Evolutionary conservation across 2,113 vertebrate species (phyloP).

Genomic region (Coptodon bakossiorum): DNA sequence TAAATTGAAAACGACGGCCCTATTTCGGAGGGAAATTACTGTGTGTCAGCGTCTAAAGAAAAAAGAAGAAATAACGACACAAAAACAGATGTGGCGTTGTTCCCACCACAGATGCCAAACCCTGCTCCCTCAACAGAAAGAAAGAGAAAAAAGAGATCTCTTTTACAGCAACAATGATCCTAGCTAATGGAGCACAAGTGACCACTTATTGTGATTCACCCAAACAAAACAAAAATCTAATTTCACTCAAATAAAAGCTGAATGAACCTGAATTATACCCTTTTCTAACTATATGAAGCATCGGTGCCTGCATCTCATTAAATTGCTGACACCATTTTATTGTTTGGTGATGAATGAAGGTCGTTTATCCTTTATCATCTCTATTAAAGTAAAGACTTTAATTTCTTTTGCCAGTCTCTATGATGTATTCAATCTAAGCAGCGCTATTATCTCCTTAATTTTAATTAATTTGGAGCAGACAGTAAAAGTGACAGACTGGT

Average conservation of each 20-base stretch:
- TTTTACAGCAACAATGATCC: conserved; percentile 61
- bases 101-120: conserved; percentile 67
- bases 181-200: conserved; percentile 78
- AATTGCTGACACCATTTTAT: conserved; percentile 77
- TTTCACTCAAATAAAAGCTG: conserved; percentile 81
- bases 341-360: conserved; percentile 78
- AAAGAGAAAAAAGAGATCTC: conserved; percentile 45
- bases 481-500: conserved; percentile 67
- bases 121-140: conserved; percentile 54
- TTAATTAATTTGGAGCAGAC: conserved; percentile 75
- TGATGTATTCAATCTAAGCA: conserved; percentile 68
- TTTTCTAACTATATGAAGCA: conserved; percentile 72
- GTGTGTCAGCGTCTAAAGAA: conserved; percentile 22
- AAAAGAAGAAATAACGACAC: conserved; percentile 53
- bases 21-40: conserved; percentile 52
- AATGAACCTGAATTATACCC: conserved; percentile 80
- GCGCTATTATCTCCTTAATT: conserved; percentile 72
- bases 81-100: conserved; percentile 70
- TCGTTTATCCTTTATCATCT: conserved; percentile 81
- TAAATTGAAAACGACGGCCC: conserved; percentile 44
- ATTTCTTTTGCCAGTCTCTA: conserved; percentile 73
- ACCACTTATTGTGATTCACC: conserved; percentile 80
- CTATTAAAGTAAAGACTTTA: conserved; percentile 63
- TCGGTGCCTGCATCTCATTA: conserved; percentile 81
- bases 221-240: conserved; percentile 86